Percentiles rank a stretch among this genome's conserved stretches.
Evolutionary conservation across 2,888 invertebrate genomes (phyloP).

Genomic region (Coelogynopora nodosa): DNA sequence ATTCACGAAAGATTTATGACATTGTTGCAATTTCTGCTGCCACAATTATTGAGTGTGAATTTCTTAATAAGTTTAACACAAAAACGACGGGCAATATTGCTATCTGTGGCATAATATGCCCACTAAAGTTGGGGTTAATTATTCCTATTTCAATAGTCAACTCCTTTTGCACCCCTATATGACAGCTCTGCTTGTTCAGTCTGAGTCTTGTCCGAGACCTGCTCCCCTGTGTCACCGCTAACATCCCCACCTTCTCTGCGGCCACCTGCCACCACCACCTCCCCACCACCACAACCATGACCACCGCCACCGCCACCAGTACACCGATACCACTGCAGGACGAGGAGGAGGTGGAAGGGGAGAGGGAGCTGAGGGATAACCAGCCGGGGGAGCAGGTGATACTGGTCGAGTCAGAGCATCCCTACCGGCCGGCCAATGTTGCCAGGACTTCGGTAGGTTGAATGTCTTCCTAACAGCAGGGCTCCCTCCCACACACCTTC

Average conservation of each 20-base stretch:
- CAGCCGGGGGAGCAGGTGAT: neutral
- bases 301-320: neutral
- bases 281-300: neutral
- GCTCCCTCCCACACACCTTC: too few species aligned
- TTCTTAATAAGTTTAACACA: too few species aligned
- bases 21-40: too few species aligned
- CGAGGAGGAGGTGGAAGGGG: neutral
- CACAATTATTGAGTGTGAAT: too few species aligned
- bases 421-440: constrained; percentile 73
- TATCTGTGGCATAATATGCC: too few species aligned
- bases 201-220: neutral
- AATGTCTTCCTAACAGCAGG: neutral
- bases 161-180: too few species aligned
- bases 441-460: constrained; percentile 68
- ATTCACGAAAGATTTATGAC: too few species aligned
- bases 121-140: neutral
- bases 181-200: neutral
- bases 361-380: neutral
- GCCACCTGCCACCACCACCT: neutral
- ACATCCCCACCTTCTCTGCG: neutral
- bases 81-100: too few species aligned
- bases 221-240: neutral
- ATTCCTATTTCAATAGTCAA: neutral
- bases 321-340: neutral
- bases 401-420: constrained; percentile 89